A percentile compares a stretch with the other conserved stretches of the same genome.
Conservation (phyloP, 2,888 invertebrate genomes). For the Cephonodes hylas region DNA sequence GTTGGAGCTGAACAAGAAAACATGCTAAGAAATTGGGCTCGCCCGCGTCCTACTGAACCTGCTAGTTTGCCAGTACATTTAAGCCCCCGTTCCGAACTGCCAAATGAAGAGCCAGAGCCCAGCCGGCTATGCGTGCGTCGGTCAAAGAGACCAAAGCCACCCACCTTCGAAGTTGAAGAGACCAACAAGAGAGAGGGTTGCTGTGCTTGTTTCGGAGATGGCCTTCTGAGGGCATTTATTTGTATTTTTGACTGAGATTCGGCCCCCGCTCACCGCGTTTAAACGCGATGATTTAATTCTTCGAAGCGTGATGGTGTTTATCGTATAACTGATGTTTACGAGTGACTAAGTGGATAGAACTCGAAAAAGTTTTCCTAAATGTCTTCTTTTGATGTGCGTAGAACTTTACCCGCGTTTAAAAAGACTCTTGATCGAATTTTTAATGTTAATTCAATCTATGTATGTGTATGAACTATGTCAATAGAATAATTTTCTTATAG, state of each 20-base stretch:
- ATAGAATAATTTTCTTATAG: background rate
- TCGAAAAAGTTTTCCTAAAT: slow-evolving; percentile 6
- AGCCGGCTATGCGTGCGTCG: slow-evolving; percentile 62
- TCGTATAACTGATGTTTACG: background rate
- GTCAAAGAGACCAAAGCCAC: slow-evolving; percentile 63
- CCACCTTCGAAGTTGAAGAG: slow-evolving; percentile 67
- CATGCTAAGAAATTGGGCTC: slow-evolving; percentile 69
- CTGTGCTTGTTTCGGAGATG: slow-evolving; percentile 75
- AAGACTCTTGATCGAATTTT: slow-evolving; percentile 15
- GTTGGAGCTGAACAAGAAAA: slow-evolving; percentile 72
- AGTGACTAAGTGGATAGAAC: background rate
- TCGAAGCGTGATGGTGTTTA: background rate
- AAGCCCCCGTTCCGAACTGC: slow-evolving; percentile 65
- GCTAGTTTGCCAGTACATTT: slow-evolving; percentile 70
- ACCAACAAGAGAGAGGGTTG: slow-evolving; percentile 63
- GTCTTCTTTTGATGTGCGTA: slow-evolving; percentile 2
- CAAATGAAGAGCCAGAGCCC: slow-evolving; percentile 54
- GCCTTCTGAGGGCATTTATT: slow-evolving; percentile 73
- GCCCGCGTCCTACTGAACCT: slow-evolving; percentile 62
- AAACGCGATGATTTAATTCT: slow-evolving; percentile 15
- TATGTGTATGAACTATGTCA: background rate
- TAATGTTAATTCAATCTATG: slow-evolving; percentile 5
- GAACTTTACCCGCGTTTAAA: background rate
- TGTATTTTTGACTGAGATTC: slow-evolving; percentile 77
- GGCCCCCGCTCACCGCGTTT: slow-evolving; percentile 26